Base-by-base conservation (phyloP, 2,888 invertebrate genomes). In the Linnaemya vulpina region DNA sequence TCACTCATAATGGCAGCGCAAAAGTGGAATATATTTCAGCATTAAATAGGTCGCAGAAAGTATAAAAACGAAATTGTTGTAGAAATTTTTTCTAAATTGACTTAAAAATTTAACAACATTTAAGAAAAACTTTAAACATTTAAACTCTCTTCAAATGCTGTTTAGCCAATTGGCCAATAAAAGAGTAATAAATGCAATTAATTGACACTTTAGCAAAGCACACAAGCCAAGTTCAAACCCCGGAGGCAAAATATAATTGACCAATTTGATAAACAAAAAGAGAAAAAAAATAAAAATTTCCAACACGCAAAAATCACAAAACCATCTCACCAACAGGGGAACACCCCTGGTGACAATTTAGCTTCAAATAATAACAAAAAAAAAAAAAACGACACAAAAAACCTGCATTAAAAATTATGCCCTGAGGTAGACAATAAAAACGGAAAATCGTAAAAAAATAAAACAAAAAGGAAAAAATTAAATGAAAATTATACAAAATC, bases 331-430 rank as follows among this genome's bases (percentile, higher is more conserved):
- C 30, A 77, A 63, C 77, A 68, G 51, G 87, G 62, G 77, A 62
- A 89, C 90, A 90, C 90, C 90, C 90, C 88, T 88, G 90, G 90
- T 90, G 90, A 90, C 90, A 90, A 90, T 90, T 90, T 90, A 70
- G 75, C 76, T 85, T 81, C 84, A 78, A 86, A 86, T 76, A 77
- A 82, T 73, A 70, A 73, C 46, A 75, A 74, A 60, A 15, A 82
- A 73, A 70, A 73, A 51, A 78, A 74, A 60, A 20, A 10, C 13
- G 10, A n/a, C 25, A 38, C 10, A 80, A 83, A 81, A 73, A 84
- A 86, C 71, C 51, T 82, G 78, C 73, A 83, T 84, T 86, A 86
- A 86, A 87, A 80, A 86, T 62, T 75, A 84, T 76, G 80, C 81
- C 84, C 62, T 68, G 65, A 83, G 82, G 85, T 63, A 83, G 67